Evolutionary conservation across 2,888 invertebrate species (phyloP).

Genomic region (Agelastica alni): DNA sequence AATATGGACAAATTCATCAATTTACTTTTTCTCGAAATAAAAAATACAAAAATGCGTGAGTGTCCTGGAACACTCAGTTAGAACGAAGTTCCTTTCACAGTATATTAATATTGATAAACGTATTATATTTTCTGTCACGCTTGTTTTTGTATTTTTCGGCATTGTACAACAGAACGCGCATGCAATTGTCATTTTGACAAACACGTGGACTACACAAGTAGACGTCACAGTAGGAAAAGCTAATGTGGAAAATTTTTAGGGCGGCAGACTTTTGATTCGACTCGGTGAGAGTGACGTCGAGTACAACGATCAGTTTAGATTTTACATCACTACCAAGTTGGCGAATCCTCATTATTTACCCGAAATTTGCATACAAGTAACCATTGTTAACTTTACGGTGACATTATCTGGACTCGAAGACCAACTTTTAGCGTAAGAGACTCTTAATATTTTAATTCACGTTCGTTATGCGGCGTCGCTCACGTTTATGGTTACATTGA

Average conservation of each 20-base stretch:
- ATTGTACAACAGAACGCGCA: neutral
- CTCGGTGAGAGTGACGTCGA: constrained; percentile 89
- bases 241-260: constrained; percentile 57
- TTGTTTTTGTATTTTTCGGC: neutral
- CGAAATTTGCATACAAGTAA: constrained; percentile 90
- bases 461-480: too few species aligned
- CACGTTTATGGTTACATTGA: too few species aligned
- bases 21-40: too few species aligned
- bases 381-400: constrained; percentile 91
- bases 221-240: neutral
- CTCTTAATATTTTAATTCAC: constrained; percentile 2
- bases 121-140: too few species aligned
- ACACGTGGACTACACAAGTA: too few species aligned
- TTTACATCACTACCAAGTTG: constrained; percentile 90
- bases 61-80: too few species aligned
- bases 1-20: too few species aligned
- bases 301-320: constrained; percentile 81
- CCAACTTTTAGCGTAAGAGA: constrained; percentile 81
- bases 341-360: constrained; percentile 93
- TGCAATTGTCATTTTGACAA: neutral
- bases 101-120: too few species aligned
- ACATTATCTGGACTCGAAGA: constrained; percentile 89
- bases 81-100: too few species aligned
- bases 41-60: too few species aligned
- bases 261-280: constrained; percentile 79